Evolutionary conservation across 2,797 vertebrate species (phyloP), one percentile per base, ranked within the genome.

Genomic region (Vespertilio murinus): DNA sequence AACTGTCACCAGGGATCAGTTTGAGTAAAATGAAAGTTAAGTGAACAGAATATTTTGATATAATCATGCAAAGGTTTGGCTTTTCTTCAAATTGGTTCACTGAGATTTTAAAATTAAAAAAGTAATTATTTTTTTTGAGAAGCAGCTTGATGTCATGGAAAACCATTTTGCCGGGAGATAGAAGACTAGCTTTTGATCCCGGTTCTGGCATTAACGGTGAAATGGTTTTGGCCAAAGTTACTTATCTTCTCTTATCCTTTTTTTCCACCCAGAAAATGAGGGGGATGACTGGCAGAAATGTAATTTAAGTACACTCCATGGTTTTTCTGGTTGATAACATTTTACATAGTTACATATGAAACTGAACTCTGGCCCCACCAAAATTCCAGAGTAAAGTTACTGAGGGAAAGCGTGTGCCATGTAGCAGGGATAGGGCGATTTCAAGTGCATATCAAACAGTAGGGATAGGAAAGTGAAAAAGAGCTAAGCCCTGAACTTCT

Each of bases 171-270:
- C 28, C 17, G 38, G 78, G 56, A 77, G 59, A 64, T 61, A 84
- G 59, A 87, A 90, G 84, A 59, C 22, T n/a, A 49, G 28, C 20
- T 74, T 92, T 94, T 54, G 45, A 84, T 75, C 35, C n/a, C 78
- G 20, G 23, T 74, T 88, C 56, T 77, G 69, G 54, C 28, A 35
- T 56, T 54, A 78, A 67, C 8, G 42, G 67, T 13, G 33, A 59
- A 65, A 6, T 7, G 25, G 69, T 70, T 92, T 88, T 61, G 78
- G 74, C 28, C 1, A n/a, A 81, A 92, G 42, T 91, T 73, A 79
- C 18, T 89, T 73, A 54, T 38, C 23, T 94, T 64, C 23, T 78
- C 54, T 90, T 84, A 7, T n/a, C 52, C 79, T 92, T 90, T 89
- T 69, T 61, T 88, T 73, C 13, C 13, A 75, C 20, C 9, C 38